Conservation (phyloP, 2,888 invertebrate genomes). For the Deilephila porcellus region DNA sequence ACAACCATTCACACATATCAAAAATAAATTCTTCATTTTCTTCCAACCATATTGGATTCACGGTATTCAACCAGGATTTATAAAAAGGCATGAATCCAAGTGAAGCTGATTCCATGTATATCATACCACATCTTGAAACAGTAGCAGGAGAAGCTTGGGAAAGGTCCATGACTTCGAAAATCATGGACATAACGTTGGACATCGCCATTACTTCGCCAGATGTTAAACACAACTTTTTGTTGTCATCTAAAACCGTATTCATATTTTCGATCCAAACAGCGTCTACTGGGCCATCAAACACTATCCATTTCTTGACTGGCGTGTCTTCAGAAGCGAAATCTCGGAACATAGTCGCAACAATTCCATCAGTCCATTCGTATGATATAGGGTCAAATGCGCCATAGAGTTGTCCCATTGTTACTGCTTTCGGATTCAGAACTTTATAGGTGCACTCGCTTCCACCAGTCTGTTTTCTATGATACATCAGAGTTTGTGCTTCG, state of each 20-base stretch:
- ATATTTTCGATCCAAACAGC: slow-evolving; percentile 96
- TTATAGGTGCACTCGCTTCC: slow-evolving; percentile 88
- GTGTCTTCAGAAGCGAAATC: slow-evolving; percentile 90
- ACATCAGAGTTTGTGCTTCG: slow-evolving; percentile 89
- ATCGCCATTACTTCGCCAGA: slow-evolving; percentile 95
- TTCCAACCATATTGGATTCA: slow-evolving; percentile 86
- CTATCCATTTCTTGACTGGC: slow-evolving; percentile 94
- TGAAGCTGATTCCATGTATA: slow-evolving; percentile 93
- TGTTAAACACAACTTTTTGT: slow-evolving; percentile 93
- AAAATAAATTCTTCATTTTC: slow-evolving; percentile 86
- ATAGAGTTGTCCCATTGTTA: slow-evolving; percentile 96
- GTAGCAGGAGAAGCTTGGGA: slow-evolving; percentile 94
- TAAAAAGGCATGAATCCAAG: slow-evolving; percentile 93
- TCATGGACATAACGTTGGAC: slow-evolving; percentile 92
- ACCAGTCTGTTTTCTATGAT: slow-evolving; percentile 83
- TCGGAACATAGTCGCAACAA: slow-evolving; percentile 92
- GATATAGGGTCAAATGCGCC: slow-evolving; percentile 96
- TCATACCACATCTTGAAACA: slow-evolving; percentile 95
- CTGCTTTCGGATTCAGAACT: slow-evolving; percentile 96
- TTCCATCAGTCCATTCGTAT: slow-evolving; percentile 96
- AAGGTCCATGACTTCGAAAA: slow-evolving; percentile 95
- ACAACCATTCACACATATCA: slow-evolving; percentile 89
- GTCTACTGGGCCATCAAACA: slow-evolving; percentile 96
- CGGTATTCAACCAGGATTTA: slow-evolving; percentile 90
- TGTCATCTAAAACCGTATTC: slow-evolving; percentile 95